A percentile compares a stretch with the other conserved stretches of the same genome.
Conservation (phyloP, 2,797 vertebrate genomes). For the Serranus cabrilla region DNA sequence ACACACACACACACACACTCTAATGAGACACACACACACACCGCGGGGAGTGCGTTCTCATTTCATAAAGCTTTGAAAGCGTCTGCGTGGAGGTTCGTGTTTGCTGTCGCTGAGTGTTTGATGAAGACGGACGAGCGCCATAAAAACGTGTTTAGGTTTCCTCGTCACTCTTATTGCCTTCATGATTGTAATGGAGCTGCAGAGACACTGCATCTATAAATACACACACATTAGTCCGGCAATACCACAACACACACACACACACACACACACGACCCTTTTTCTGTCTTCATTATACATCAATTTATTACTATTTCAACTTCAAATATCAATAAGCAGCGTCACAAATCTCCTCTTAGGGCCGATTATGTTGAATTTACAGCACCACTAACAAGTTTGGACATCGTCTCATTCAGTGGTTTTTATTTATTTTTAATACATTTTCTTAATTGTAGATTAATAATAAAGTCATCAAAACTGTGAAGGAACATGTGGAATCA, state of each 20-base stretch:
- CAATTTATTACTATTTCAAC: background rate
- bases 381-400: no score
- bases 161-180: constrained; percentile 52
- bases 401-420: no score
- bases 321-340: background rate
- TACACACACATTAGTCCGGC: constrained; percentile 68
- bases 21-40: no score
- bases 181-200: constrained; percentile 58
- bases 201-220: constrained; percentile 63
- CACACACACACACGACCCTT: constrained; percentile 5
- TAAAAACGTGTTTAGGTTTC: constrained; percentile 71
- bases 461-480: no score
- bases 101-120: constrained; percentile 58
- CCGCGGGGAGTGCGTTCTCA: constrained; percentile 57
- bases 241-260: constrained; percentile 7
- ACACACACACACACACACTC: no score
- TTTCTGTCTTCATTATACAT: background rate
- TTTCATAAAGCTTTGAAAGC: constrained; percentile 72
- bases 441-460: no score
- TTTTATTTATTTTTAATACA: no score
- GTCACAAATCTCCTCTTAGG: background rate
- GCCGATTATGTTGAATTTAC: background rate
- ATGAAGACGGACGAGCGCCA: constrained; percentile 67
- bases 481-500: no score
- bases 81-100: constrained; percentile 25